Evolutionary conservation across 1,140 invertebrate genomes (phyloP).

Genomic region (Ruditapes philippinarum): DNA sequence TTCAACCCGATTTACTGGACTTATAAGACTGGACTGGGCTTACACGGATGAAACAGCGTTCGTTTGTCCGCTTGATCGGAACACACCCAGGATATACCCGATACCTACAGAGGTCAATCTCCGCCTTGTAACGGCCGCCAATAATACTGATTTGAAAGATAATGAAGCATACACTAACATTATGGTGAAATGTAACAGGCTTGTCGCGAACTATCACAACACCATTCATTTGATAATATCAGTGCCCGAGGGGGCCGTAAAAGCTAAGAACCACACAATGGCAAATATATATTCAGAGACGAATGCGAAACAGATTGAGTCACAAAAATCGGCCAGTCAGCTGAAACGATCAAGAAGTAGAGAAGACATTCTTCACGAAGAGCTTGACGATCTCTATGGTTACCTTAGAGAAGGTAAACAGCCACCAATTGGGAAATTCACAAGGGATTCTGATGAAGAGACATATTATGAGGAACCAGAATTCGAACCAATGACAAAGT

Average conservation of each 20-base stretch:
- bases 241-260: conserved; percentile 80
- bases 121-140: conserved; percentile 94
- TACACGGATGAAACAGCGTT: conserved; percentile 92
- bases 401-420: conserved; percentile 96
- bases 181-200: conserved; percentile 92
- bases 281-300: conserved; percentile 80
- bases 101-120: conserved; percentile 94
- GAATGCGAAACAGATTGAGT: conserved; percentile 75
- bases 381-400: conserved; percentile 98
- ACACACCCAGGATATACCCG: conserved; percentile 92
- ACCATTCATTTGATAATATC: conserved; percentile 89
- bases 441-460: conserved; percentile 83
- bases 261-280: conserved; percentile 77
- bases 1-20: conserved; percentile 88
- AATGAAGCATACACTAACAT: conserved; percentile 94
- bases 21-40: conserved; percentile 93
- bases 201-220: conserved; percentile 94
- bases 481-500: conserved; percentile 83
- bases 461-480: conserved; percentile 85
- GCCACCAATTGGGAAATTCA: conserved; percentile 88
- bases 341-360: conserved; percentile 78
- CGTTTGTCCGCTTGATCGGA: conserved; percentile 90
- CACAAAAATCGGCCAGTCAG: conserved; percentile 78
- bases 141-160: conserved; percentile 93
- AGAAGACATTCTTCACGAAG: conserved; percentile 92